These are phyloP conservation scores for Gymnocephalus cernua DNA, from an alignment of 2,113 vertebrate genomes.

Conservation along the genomic window DNA sequence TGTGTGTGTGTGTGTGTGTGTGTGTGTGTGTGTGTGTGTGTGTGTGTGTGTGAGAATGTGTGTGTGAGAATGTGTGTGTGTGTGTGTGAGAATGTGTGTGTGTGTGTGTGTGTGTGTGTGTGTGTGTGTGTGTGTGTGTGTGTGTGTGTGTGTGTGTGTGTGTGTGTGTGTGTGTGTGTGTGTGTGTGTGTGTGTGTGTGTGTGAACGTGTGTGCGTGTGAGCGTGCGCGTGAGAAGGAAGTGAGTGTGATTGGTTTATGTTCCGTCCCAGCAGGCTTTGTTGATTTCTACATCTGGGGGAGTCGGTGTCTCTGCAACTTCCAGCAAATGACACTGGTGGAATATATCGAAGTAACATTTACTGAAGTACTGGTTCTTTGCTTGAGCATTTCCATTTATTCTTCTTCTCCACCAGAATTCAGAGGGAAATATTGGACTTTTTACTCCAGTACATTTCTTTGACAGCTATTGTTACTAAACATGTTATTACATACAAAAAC, in stretches of 20 bases:
- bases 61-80: slow-evolving; percentile 1
- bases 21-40: slow-evolving; percentile 22
- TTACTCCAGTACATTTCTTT: background rate
- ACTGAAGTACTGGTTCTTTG: background rate
- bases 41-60: slow-evolving; percentile 2
- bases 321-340: slow-evolving; percentile 5
- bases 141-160: background rate
- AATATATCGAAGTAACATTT: background rate
- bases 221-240: slow-evolving; percentile 46
- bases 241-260: slow-evolving; percentile 52
- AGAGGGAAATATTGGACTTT: background rate
- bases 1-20: slow-evolving; percentile 23
- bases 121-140: too few species aligned
- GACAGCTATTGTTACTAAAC: background rate
- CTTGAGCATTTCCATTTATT: background rate
- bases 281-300: slow-evolving; percentile 30
- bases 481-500: background rate
- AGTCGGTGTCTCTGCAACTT: background rate
- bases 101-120: slow-evolving; percentile 16
- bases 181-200: slow-evolving; percentile 22
- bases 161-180: slow-evolving; percentile 10
- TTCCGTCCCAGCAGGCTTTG: slow-evolving; percentile 12
- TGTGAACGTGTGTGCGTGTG: slow-evolving; percentile 15
- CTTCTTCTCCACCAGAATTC: background rate
- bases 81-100: slow-evolving; percentile 28